Evolutionary conservation across 2,797 vertebrate genomes (phyloP).

Genomic region (Acanthurus leucopareius): DNA sequence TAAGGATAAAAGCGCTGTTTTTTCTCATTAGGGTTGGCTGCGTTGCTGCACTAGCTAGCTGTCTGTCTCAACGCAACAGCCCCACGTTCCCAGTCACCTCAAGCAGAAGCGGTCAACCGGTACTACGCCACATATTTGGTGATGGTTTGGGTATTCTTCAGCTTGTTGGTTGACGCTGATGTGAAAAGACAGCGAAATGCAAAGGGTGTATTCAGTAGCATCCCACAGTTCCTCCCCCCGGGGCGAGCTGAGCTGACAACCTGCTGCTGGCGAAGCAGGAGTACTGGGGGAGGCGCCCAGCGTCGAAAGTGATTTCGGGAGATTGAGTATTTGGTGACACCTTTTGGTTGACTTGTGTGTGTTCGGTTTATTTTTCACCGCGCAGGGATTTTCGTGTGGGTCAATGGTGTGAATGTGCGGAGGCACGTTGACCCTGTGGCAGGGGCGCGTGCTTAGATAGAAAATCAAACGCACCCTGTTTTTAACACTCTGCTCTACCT

Average conservation of each 20-base stretch:
- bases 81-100: constrained; percentile 54
- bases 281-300: constrained; percentile 16
- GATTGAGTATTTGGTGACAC: constrained; percentile 40
- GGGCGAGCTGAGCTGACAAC: constrained; percentile 41
- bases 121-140: constrained; percentile 60
- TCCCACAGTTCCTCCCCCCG: constrained; percentile 49
- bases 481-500: not conserved
- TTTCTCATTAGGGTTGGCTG: not conserved
- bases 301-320: constrained; percentile 56
- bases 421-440: rapidly evolving
- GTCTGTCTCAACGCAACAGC: constrained; percentile 16
- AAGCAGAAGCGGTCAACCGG: constrained; percentile 55
- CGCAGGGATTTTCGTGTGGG: not conserved
- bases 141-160: not conserved
- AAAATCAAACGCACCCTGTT: constrained; percentile 35
- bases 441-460: rapidly evolving
- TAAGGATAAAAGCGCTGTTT: constrained; percentile 8
- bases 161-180: constrained; percentile 14
- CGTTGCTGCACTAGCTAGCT: constrained; percentile 39
- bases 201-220: constrained; percentile 60
- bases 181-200: constrained; percentile 14
- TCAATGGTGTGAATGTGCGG: not conserved
- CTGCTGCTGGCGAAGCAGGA: constrained; percentile 41
- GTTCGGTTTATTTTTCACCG: constrained; percentile 20
- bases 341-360: not conserved